Evolutionary conservation across 1,140 invertebrate genomes (phyloP), one percentile per base, ranked within the genome.

Genomic region (Lepidurus couesii): DNA sequence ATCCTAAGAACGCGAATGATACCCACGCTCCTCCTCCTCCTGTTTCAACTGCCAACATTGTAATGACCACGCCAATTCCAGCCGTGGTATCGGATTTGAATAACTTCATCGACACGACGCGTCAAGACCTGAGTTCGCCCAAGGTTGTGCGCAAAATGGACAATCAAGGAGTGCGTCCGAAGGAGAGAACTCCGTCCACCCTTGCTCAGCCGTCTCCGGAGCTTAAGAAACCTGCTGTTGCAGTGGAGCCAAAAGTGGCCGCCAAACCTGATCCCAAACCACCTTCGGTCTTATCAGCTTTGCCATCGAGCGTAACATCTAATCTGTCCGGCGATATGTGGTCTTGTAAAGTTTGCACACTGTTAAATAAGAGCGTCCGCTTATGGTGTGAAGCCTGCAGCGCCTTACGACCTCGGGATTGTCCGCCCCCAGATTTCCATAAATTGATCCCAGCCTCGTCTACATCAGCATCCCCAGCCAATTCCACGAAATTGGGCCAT

Each of bases 321-420:
- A 65, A 65, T 21, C 21, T 65, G 13, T 13, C 13, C 44, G 24
- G 44, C 44, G 75, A 77, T 10, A 45, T 26, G n/a, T 79, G 78
- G 78, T 7, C 74, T 21, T 79, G 78, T 26, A 45, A 74, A 42
- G 44, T 75, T 44, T 79, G 78, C 74, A 79, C 78, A n/a, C 75
- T 79, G 78, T 34, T 75, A 44, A 79, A 79, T 16, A 79, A 74
- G 24, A 74, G 73, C 74, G 74, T 75, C n/a, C 73, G 78, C 16
- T 45, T 79, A 26, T 79, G 78, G 78, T 79, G 78, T 44, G 78
- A 79, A 42, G 78, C 78, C 9, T 79, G 78, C 42, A 79, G 65
- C 73, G 78, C 78, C 42, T 34, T 79, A 44, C 74, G 53, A 45
- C 78, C 78, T 34, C 42, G 78, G 10, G 44, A 75, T 44, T 44